A percentile compares a stretch with the other conserved stretches of the same genome.
These are phyloP conservation scores for Hipparchia sbordonii DNA, from an alignment of 2,888 invertebrate genomes.

Conservation along the genomic window DNA sequence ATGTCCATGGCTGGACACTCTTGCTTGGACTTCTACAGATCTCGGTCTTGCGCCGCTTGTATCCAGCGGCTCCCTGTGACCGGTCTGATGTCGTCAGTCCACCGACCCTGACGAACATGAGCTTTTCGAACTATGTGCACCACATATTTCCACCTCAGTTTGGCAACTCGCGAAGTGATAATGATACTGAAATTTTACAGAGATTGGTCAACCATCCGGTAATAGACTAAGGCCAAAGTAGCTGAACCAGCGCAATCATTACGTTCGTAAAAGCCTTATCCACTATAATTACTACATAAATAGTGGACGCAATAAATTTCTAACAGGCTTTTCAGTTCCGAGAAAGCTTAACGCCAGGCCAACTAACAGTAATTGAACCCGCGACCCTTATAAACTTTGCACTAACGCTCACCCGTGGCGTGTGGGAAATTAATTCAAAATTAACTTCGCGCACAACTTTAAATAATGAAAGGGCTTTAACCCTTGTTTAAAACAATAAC, in stretches of 20 bases:
- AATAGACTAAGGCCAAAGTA: background rate
- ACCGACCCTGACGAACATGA: too few relatives aligned
- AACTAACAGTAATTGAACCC: constrained; percentile 10
- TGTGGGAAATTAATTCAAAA: constrained; percentile 4
- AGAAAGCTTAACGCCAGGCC: background rate
- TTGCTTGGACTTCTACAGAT: too few relatives aligned
- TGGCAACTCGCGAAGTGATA: too few relatives aligned
- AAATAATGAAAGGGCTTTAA: constrained; percentile 3
- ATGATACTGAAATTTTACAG: too few relatives aligned
- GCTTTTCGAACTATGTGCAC: too few relatives aligned
- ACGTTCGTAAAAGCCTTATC: background rate
- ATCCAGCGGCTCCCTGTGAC: too few relatives aligned
- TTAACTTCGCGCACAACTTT: constrained; percentile 11
- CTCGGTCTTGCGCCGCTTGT: too few relatives aligned
- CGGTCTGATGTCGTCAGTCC: too few relatives aligned
- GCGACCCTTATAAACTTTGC: constrained; percentile 17
- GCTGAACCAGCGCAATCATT: background rate
- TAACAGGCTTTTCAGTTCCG: background rate
- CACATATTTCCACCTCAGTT: too few relatives aligned
- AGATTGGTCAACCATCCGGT: background rate
- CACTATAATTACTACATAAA: background rate
- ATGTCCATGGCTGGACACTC: too few relatives aligned
- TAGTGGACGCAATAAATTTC: background rate
- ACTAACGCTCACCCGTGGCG: background rate
- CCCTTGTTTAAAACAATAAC: constrained; percentile 25